Base-by-base conservation (phyloP, 2,888 invertebrate species). In the Hermaeophaga mercurialis region DNA sequence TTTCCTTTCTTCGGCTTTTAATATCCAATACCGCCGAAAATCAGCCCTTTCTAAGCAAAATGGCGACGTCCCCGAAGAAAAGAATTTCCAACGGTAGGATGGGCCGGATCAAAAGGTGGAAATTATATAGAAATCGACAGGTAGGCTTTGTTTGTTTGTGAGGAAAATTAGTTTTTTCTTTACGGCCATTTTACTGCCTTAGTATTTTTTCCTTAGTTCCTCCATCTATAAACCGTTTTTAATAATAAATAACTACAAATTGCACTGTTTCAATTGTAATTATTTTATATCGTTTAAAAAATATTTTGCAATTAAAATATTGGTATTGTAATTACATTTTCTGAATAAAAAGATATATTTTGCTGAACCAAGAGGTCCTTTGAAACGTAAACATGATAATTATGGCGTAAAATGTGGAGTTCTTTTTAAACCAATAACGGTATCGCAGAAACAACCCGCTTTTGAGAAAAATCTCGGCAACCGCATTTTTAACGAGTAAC, bases 1-100 rank as follows among this genome's bases (percentile, higher is more conserved):
- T 64, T 62, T 58, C 64, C 61, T 62, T 58, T 64, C 60, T 55
- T 58, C 45, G 58, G 60, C 47, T 62, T 61, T 64, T 64, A 64
- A 64, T 64, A 64, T 62, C 61, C 58, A 62, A 62, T 64, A 60
- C 60, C 47, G 26, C 48, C 56, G 58, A 58, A 59, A 62, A 60
- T 56, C 62, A 44, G 43, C 43, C 43, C 43, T 44, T 44, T 34
- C 52, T 14, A 19, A 52, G 14, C 26, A 44, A 52, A 43, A 44
- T 44, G 34, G 52, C 22, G 33, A 28, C 28, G 31, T 38, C 49
- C 36, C 9, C 7, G 19, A 43, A 24, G 11, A 24, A 41, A 50
- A 39, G 49, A 49, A 49, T 26, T 33, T 15, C 41, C 8, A 43
- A 52, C 33, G 15, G 31, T 41, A 7, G 41, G 41, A 50, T 33